Evolutionary conservation across 2,888 invertebrate species (phyloP).

Genomic region (Hirtodrosophila cameraria): DNA sequence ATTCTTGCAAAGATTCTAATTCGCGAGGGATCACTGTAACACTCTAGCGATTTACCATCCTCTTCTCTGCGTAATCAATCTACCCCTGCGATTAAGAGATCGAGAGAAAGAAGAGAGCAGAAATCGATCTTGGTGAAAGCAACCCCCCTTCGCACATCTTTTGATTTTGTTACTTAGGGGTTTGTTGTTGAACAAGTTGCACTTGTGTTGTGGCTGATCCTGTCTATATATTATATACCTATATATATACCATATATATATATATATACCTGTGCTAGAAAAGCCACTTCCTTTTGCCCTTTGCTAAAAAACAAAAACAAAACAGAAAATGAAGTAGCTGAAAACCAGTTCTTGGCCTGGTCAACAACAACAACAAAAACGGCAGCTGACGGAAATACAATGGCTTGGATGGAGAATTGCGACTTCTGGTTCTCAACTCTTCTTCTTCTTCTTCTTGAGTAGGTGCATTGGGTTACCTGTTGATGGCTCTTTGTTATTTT

Average conservation of each 20-base stretch:
- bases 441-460: slow-evolving; percentile 34
- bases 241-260: background rate
- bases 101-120: background rate
- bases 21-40: too few relatives aligned
- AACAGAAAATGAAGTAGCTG: slow-evolving; percentile 4
- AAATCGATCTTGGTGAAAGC: slow-evolving; percentile 32
- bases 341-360: slow-evolving; percentile 46
- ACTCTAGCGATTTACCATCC: too few relatives aligned
- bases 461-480: slow-evolving; percentile 76
- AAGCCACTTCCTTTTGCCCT: slow-evolving; percentile 61
- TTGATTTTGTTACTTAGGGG: background rate
- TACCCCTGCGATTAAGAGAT: slow-evolving; percentile 26
- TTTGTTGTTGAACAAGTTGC: slow-evolving; percentile 47
- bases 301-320: slow-evolving; percentile 40
- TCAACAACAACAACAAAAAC: slow-evolving; percentile 41
- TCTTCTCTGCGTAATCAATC: slow-evolving; percentile 47
- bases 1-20: too few relatives aligned
- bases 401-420: slow-evolving; percentile 54
- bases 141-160: slow-evolving; percentile 26
- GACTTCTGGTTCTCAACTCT: slow-evolving; percentile 63
- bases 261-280: slow-evolving; percentile 46
- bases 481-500: slow-evolving; percentile 65
- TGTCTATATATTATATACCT: too few relatives aligned
- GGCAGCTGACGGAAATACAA: slow-evolving; percentile 80
- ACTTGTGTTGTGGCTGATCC: slow-evolving; percentile 33